Evolutionary conservation across 23 tunicate genomes (phyloP).

Genomic region (Oikopleura vanhoeffeni): DNA sequence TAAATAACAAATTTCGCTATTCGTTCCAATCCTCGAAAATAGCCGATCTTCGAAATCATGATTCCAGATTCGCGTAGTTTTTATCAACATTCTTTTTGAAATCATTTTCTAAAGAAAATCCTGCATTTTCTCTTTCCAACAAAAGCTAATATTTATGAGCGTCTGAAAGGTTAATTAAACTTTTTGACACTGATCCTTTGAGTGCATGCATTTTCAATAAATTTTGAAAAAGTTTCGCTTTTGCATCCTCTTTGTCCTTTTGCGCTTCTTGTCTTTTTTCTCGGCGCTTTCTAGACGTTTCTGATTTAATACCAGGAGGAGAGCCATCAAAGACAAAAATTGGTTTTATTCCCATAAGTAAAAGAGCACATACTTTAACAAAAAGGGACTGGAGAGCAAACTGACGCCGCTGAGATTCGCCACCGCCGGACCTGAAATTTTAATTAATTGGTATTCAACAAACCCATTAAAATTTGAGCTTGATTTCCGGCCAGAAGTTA

Average conservation of each 20-base stretch:
- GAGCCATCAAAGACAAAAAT: not conserved
- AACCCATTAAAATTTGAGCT: too few species aligned
- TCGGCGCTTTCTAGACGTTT: not conserved
- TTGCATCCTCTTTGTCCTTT: not conserved
- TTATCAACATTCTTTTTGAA: too few species aligned
- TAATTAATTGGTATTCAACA: too few species aligned
- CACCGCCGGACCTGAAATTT: too few species aligned
- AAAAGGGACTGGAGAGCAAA: not conserved
- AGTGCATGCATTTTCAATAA: not conserved
- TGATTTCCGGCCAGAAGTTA: too few species aligned
- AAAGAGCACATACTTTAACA: not conserved
- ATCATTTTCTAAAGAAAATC: too few species aligned
- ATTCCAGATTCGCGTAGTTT: too few species aligned
- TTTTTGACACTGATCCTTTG: not conserved
- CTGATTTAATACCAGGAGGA: not conserved
- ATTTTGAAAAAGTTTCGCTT: not conserved
- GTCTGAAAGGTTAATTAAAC: not conserved
- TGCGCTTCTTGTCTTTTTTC: not conserved
- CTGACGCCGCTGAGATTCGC: not conserved
- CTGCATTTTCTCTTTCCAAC: too few species aligned
- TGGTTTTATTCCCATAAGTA: not conserved
- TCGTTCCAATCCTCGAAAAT: too few species aligned
- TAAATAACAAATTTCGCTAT: too few species aligned
- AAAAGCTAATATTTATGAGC: too few species aligned
- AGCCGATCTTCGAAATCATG: too few species aligned